A percentile compares a stretch with the other conserved stretches of the same genome.
phyloP scores from a whole-genome alignment of 1,140 invertebrate species.

The Drosophila nasuta region DNA sequence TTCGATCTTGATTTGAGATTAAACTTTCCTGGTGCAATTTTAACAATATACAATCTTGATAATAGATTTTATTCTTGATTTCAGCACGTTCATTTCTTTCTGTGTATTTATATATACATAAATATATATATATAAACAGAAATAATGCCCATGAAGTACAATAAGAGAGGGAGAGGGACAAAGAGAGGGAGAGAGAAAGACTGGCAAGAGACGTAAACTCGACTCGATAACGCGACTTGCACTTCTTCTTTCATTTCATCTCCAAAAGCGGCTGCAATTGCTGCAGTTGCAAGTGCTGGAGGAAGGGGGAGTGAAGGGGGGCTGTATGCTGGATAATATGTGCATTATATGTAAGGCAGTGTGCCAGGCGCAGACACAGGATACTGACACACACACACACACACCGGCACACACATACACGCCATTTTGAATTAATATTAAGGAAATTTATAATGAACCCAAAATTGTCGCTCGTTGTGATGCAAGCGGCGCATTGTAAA shows the following conservation, averaged over 20 bases:
- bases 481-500: constrained; percentile 51
- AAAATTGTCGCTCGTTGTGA: constrained; percentile 76
- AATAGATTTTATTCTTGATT: too few species aligned
- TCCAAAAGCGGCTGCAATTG: constrained; percentile 42
- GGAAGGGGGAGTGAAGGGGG: too few species aligned
- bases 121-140: constrained; percentile 13
- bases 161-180: too few species aligned
- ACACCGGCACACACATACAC: too few species aligned
- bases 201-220: constrained; percentile 8
- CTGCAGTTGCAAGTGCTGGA: constrained; percentile 44
- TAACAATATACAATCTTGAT: too few species aligned
- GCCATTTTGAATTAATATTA: constrained; percentile 82
- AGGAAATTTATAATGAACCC: constrained; percentile 82
- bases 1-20: too few species aligned
- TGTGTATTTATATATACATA: too few species aligned
- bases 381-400: constrained; percentile 18
- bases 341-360: constrained; percentile 79
- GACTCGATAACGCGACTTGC: constrained; percentile 34
- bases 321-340: constrained; percentile 45
- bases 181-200: not conserved
- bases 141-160: constrained; percentile 6
- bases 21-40: too few species aligned
- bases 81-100: too few species aligned
- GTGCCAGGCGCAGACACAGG: constrained; percentile 65
- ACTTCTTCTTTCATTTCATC: constrained; percentile 26